Evolutionary conservation across 2,797 vertebrate genomes (phyloP).

Genomic region (Ptychobarbus kaznakovi): DNA sequence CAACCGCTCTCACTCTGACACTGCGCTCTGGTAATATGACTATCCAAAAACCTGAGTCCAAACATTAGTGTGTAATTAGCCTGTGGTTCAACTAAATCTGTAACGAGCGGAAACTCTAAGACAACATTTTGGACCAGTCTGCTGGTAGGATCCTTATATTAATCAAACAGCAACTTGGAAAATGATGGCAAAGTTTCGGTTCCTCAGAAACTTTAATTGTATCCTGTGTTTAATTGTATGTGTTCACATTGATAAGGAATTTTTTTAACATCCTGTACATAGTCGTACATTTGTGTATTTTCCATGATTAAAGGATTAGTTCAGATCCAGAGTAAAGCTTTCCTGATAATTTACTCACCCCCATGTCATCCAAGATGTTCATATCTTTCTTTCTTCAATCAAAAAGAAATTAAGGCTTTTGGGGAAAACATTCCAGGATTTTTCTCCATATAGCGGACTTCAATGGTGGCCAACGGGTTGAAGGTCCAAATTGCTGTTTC

Average conservation of each 20-base stretch:
- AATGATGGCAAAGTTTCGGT: neutral
- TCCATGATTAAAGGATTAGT: neutral
- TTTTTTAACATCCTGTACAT: neutral
- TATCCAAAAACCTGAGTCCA: conserved; percentile 48
- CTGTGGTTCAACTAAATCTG: conserved; percentile 47
- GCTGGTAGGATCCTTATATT: conserved; percentile 33
- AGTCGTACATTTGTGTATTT: neutral
- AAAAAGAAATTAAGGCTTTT: neutral
- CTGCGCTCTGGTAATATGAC: conserved; percentile 34
- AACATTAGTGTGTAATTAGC: conserved; percentile 58
- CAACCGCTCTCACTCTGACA: conserved; percentile 58
- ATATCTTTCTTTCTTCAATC: neutral
- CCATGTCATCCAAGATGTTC: neutral
- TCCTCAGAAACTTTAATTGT: neutral
- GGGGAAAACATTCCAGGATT: neutral
- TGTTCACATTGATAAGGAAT: neutral
- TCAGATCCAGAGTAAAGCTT: neutral
- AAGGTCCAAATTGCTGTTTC: neutral
- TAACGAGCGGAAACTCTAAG: conserved; percentile 53
- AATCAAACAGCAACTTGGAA: conserved; percentile 20
- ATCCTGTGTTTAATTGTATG: neutral
- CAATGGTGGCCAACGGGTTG: neutral
- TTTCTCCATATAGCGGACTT: neutral
- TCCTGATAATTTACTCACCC: neutral
- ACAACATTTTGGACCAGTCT: conserved; percentile 38